Evolutionary conservation across 2,797 vertebrate species (phyloP).

Genomic region (Falco biarmicus): DNA sequence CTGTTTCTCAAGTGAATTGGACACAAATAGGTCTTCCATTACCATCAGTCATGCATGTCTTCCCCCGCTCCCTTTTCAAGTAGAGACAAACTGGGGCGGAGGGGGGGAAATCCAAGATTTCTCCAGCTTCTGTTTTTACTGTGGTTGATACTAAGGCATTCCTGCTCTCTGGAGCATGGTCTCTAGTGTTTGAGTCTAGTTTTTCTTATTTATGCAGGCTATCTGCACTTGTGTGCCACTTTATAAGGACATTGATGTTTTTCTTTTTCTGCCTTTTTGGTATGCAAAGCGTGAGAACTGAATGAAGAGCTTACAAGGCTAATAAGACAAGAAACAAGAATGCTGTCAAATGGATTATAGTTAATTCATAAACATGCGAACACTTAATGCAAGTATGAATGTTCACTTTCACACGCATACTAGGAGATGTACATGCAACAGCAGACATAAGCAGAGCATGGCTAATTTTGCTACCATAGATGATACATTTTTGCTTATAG

Average conservation of each 20-base stretch:
- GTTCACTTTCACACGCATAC: not conserved
- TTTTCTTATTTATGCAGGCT: not conserved
- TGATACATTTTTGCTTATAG: not conserved
- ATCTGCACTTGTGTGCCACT: not conserved
- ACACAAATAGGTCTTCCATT: conserved; percentile 35
- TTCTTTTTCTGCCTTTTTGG: not conserved
- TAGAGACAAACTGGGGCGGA: not conserved
- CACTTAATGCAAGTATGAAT: not conserved
- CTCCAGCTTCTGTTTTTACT: not conserved
- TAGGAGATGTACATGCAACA: not conserved
- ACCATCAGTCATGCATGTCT: conserved; percentile 8
- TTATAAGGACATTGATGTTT: not conserved
- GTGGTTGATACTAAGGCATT: not conserved
- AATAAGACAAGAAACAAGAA: not conserved
- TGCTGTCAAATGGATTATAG: not conserved
- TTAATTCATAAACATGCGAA: not conserved
- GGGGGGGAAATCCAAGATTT: not conserved
- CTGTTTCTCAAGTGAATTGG: conserved; percentile 11
- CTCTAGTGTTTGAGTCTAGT: not conserved
- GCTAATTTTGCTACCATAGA: not conserved
- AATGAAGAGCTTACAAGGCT: not conserved
- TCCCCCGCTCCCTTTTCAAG: not conserved
- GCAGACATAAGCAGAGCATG: not conserved
- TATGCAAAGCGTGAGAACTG: not conserved
- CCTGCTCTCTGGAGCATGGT: not conserved